These are phyloP conservation scores for Hypsopygia costalis DNA, from an alignment of 2,888 invertebrate genomes.

Conservation along the genomic window DNA sequence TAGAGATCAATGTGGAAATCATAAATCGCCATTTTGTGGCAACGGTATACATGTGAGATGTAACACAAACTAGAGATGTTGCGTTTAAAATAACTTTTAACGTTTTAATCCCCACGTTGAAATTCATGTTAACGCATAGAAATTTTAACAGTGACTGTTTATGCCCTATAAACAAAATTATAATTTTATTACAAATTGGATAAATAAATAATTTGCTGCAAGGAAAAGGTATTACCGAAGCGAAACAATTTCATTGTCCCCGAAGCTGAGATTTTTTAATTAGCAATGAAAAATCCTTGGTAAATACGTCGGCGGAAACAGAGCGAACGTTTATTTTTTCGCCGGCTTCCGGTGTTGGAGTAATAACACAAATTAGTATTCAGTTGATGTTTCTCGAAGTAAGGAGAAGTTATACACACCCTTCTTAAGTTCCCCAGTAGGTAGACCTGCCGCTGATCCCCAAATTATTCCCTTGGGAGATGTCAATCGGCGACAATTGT, in stretches of 20 bases:
- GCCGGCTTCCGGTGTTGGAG: conserved; percentile 26
- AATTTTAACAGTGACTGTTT: too few relatives aligned
- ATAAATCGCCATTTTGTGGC: too few relatives aligned
- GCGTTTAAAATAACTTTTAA: too few relatives aligned
- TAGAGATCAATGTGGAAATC: too few relatives aligned
- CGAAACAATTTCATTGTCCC: conserved; percentile 28
- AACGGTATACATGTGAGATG: too few relatives aligned
- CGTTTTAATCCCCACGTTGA: too few relatives aligned
- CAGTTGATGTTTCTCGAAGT: conserved; percentile 22
- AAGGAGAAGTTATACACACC: conserved; percentile 34
- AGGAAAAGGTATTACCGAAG: conserved; percentile 18
- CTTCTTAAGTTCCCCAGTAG: conserved; percentile 27
- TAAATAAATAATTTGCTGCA: too few relatives aligned
- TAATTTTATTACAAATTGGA: too few relatives aligned
- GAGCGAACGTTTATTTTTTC: conserved; percentile 34
- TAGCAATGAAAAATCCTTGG: conserved; percentile 39
- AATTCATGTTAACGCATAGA: too few relatives aligned
- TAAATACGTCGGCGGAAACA: conserved; percentile 27
- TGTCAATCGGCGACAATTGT: conserved; percentile 16
- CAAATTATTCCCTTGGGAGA: conserved; percentile 22
- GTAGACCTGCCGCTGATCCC: conserved; percentile 22
- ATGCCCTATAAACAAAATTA: too few relatives aligned
- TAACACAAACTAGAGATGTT: too few relatives aligned
- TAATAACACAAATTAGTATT: conserved; percentile 48
- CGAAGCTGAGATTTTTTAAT: conserved; percentile 38